phyloP scores from a whole-genome alignment of 1,140 invertebrate species.

The Caenorhabditis briggsae region DNA sequence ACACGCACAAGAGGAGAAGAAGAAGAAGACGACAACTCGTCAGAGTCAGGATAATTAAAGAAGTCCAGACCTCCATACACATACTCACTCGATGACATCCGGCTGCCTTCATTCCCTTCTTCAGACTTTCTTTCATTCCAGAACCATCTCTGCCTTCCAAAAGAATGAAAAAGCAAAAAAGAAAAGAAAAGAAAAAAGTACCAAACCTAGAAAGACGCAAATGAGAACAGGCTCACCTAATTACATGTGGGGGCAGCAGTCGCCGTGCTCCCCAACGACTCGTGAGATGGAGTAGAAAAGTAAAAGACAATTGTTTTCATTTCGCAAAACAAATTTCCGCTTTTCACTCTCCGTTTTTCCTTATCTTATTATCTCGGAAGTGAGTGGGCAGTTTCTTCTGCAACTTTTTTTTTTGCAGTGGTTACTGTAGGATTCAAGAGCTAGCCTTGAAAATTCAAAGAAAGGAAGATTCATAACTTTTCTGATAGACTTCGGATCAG shows the following conservation, averaged over 20 bases:
- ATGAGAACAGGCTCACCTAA: conserved; percentile 49
- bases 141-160: neutral
- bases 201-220: conserved; percentile 9
- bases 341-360: conserved; percentile 6
- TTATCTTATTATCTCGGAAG: neutral
- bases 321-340: conserved; percentile 46
- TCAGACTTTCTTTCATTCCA: conserved; percentile 1
- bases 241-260: conserved; percentile 13
- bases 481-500: neutral
- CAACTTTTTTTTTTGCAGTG: neutral
- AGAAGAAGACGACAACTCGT: conserved; percentile 33
- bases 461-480: neutral
- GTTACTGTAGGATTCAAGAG: neutral
- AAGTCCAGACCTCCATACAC: conserved; percentile 32
- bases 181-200: conserved; percentile 17
- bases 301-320: conserved; percentile 26
- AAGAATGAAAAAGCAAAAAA: conserved; percentile 25
- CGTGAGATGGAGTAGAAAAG: neutral
- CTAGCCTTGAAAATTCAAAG: neutral
- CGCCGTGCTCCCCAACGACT: conserved; percentile 15
- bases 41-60: conserved; percentile 51
- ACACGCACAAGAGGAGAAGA: conserved; percentile 1
- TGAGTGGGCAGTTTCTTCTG: conserved; percentile 41
- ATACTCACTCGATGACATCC: conserved; percentile 27
- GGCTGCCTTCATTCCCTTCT: neutral